Conservation (phyloP, 1,140 invertebrate genomes). For the Meloidogyne exigua region DNA sequence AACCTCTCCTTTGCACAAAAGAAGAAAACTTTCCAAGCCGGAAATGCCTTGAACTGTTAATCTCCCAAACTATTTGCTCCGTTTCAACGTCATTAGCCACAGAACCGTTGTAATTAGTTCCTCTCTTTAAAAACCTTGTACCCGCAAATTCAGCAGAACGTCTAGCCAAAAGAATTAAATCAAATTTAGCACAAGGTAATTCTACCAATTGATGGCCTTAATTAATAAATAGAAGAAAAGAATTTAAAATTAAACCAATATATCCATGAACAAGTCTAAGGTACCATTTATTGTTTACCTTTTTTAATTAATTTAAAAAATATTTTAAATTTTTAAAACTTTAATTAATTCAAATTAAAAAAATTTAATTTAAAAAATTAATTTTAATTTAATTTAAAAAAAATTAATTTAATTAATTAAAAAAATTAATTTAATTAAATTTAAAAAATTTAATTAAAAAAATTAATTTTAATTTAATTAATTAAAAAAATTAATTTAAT, state of each 20-base stretch:
- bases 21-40: constrained; percentile 49
- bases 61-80: constrained; percentile 60
- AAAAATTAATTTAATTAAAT: too few species aligned
- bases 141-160: constrained; percentile 59
- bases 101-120: constrained; percentile 57
- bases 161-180: constrained; percentile 54
- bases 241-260: constrained; percentile 47
- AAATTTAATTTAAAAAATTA: too few species aligned
- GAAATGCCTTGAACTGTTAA: constrained; percentile 42
- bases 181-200: constrained; percentile 54
- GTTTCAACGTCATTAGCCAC: constrained; percentile 64
- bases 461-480: too few species aligned
- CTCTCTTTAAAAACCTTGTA: constrained; percentile 60
- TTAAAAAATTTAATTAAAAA: too few species aligned
- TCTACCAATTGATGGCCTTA: constrained; percentile 54
- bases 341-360: too few species aligned
- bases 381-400: too few species aligned
- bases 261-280: constrained; percentile 61
- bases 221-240: constrained; percentile 12
- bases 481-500: too few species aligned
- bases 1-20: constrained; percentile 59
- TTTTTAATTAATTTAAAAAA: too few species aligned
- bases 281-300: constrained; percentile 53
- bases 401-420: too few species aligned
- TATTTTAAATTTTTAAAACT: too few species aligned